A percentile compares a stretch with the other conserved stretches of the same genome.
These are phyloP conservation scores for Poeciliopsis paucimaculata DNA, from an alignment of 2,797 vertebrate species.

Conservation along the genomic window DNA sequence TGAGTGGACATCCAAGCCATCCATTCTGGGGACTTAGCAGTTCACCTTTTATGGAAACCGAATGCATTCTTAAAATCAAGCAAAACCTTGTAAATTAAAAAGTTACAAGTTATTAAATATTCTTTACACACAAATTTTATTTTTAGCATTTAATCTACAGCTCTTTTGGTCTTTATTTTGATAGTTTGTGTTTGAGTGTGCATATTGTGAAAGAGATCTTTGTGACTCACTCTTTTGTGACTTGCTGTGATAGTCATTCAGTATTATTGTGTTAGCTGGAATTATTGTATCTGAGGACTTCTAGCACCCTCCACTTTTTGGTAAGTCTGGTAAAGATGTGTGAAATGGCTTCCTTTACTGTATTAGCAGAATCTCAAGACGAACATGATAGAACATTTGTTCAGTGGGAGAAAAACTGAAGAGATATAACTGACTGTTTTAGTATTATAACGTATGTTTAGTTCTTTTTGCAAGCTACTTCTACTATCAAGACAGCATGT, in stretches of 20 bases:
- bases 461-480: background rate
- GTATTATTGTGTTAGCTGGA: background rate
- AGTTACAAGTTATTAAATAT: background rate
- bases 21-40: background rate
- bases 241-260: slow-evolving; percentile 21
- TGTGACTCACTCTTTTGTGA: slow-evolving; percentile 22
- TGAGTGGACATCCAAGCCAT: background rate
- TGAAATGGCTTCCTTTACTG: background rate
- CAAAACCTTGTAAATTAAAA: background rate
- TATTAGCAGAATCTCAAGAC: background rate
- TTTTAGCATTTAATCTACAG: background rate
- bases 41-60: background rate
- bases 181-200: slow-evolving; percentile 8
- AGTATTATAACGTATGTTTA: background rate
- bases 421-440: background rate
- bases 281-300: background rate
- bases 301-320: background rate
- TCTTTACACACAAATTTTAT: background rate
- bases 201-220: slow-evolving; percentile 5
- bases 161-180: background rate
- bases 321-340: background rate
- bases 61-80: background rate
- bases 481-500: background rate
- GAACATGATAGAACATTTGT: no score
- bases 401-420: background rate